Conservation (phyloP, 1,140 invertebrate species). For the Mamestra configurata region DNA sequence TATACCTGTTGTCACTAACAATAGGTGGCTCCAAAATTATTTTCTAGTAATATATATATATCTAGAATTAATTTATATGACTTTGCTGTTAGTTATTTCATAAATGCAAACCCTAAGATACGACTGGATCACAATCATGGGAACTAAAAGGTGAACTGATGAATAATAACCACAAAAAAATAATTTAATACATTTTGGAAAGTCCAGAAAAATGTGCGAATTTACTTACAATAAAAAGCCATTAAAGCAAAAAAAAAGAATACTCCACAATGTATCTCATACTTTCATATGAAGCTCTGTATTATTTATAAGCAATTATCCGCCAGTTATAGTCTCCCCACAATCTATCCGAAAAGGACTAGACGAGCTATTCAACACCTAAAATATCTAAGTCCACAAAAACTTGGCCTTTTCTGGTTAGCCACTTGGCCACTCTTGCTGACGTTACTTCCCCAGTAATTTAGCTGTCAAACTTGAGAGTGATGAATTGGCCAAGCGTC, state of each 20-base stretch:
- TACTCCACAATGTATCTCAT: background rate
- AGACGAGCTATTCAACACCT: constrained; percentile 33
- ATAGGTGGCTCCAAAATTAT: no score
- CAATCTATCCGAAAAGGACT: constrained; percentile 24
- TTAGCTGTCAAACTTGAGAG: constrained; percentile 62
- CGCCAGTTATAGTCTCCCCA: background rate
- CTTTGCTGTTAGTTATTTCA: no score
- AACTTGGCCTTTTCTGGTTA: background rate
- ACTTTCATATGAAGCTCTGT: constrained; percentile 4
- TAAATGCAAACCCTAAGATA: no score
- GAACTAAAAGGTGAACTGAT: background rate
- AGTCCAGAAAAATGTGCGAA: constrained; percentile 12
- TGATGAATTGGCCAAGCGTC: constrained; percentile 60
- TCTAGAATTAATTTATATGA: no score
- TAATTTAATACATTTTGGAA: no score
- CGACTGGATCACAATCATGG: no score
- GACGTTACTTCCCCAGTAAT: constrained; percentile 58
- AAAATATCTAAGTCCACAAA: constrained; percentile 35
- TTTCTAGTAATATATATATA: no score
- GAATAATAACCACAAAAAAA: background rate
- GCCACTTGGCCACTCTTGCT: constrained; percentile 26
- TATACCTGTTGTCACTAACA: no score
- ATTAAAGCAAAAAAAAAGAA: constrained; percentile 5
- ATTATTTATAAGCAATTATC: constrained; percentile 45
- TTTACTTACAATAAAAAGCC: background rate